phyloP scores from a whole-genome alignment of 37 sponge, comb jelly and placozoan genomes.

The Spongilla lacustris region DNA sequence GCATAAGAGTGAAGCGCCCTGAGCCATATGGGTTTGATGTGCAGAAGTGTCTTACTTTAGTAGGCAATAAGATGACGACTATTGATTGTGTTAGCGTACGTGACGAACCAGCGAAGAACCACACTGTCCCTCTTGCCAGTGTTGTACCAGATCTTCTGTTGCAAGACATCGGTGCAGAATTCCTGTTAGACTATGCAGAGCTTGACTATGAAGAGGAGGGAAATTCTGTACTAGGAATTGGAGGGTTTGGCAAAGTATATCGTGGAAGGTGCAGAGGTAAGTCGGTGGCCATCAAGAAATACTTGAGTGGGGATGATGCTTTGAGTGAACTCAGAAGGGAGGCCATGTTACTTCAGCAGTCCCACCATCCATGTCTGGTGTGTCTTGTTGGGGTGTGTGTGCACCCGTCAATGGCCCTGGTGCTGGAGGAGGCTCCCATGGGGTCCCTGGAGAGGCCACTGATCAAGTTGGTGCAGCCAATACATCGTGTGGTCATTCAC shows the following conservation, averaged over 20 bases:
- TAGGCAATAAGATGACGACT: conserved; percentile 30
- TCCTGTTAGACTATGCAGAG: conserved; percentile 67
- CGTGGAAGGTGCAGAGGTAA: conserved; percentile 68
- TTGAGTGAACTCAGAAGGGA: conserved; percentile 75
- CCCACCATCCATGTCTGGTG: conserved; percentile 84
- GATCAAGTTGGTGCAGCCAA: conserved; percentile 52
- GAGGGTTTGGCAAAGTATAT: conserved; percentile 90
- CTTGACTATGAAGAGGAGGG: conserved; percentile 63
- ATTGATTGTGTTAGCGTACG: conserved; percentile 51
- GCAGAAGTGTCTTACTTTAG: conserved; percentile 28
- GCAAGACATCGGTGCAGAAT: conserved; percentile 66
- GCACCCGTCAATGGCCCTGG: conserved; percentile 82
- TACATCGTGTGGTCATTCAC: conserved; percentile 71
- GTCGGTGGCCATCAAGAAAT: conserved; percentile 85
- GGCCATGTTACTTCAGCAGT: conserved; percentile 68
- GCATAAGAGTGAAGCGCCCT: conserved; percentile 21
- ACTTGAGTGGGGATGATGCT: conserved; percentile 52
- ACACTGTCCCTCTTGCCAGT: conserved; percentile 55
- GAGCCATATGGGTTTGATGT: conserved; percentile 56
- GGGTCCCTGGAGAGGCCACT: conserved; percentile 76
- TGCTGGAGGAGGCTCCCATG: conserved; percentile 89
- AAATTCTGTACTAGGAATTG: conserved; percentile 72
- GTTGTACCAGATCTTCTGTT: conserved; percentile 89
- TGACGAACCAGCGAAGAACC: conserved; percentile 5
- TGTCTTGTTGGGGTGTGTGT: conserved; percentile 83